Base-by-base conservation (phyloP, 2,113 vertebrate genomes). In the Perccottus glenii region DNA sequence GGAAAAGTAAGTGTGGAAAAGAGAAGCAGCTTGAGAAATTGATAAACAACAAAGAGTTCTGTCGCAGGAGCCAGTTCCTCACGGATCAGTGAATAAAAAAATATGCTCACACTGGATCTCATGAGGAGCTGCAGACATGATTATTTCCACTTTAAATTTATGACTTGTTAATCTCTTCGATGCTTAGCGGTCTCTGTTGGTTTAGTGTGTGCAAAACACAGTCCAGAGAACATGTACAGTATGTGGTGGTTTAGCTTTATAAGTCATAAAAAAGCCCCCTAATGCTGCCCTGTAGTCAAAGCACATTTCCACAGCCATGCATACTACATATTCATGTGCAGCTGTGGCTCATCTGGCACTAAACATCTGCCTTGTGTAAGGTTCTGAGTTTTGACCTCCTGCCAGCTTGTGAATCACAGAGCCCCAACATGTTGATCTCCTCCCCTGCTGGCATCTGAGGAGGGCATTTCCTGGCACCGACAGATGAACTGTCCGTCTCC, bases 401-500 rank as follows among this genome's bases (percentile, higher is more conserved):
- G 71, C 81, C 83, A 84, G 76, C 59, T 49, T 72, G 64, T 69
- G 80, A 84, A 77, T 69, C 80, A 81, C 76, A 51, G 75, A 74
- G 67, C 64, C 70, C 58, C 67, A 64, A 72, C 75, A 77, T 87
- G 87, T 89, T 90, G 87, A 89, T 80, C 73, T 66, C 80, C 76
- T 80, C 59, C 66, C 78, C 75, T 59, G 53, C 82, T 87, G 81
- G 68, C 84, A 83, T 82, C 70, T 27, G 46, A 79, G 60, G 65
- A 85, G 81, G 88, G 82, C 74, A 86, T 88, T 90, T 89, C 83
- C 90, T 90, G 85, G 83, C 84, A 82, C 61, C 50, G 27, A 45
- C 69, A 63, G 66, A 68, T 33, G 60, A 60, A 79, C 48, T 69
- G 69, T 38, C 78, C 81, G 70, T 81, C 61, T 80, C 35, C 36